phyloP scores from a whole-genome alignment of 2,888 invertebrate genomes.

The Mylabris sibirica region DNA sequence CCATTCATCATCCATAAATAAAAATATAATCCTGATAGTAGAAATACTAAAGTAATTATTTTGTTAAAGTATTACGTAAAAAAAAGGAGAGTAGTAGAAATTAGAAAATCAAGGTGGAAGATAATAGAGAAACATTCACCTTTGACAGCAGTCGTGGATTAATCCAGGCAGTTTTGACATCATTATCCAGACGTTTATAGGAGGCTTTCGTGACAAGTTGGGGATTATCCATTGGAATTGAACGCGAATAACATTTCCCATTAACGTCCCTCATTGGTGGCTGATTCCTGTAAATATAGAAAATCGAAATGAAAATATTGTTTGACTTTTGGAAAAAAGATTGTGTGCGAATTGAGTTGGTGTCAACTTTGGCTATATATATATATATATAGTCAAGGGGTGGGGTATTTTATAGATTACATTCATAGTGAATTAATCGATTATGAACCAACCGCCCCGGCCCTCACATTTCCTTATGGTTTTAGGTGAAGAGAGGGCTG shows the following conservation, averaged over 20 bases:
- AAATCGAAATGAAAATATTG: neutral
- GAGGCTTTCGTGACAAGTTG: constrained; percentile 63
- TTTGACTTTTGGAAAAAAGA: constrained; percentile 1
- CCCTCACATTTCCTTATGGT: constrained; percentile 3
- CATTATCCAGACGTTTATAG: constrained; percentile 66
- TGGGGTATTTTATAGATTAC: constrained; percentile 45
- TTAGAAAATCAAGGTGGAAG: neutral
- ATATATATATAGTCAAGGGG: too few species aligned
- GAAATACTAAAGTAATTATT: neutral
- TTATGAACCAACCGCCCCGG: constrained; percentile 30
- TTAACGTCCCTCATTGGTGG: constrained; percentile 41
- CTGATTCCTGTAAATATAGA: constrained; percentile 31
- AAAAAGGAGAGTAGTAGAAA: neutral
- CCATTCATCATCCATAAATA: neutral
- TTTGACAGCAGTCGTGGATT: constrained; percentile 67
- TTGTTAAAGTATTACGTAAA: too few species aligned
- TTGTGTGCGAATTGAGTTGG: constrained; percentile 10
- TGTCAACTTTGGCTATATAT: constrained; percentile 9
- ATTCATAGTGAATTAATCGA: constrained; percentile 51
- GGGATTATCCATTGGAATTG: constrained; percentile 48
- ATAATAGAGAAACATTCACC: constrained; percentile 53
- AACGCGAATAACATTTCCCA: constrained; percentile 17
- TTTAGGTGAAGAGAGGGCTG: constrained; percentile 27
- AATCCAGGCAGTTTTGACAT: constrained; percentile 68
- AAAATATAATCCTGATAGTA: neutral